phyloP scores from a whole-genome alignment of 30 jellyfish, hydroid and myxozoan species.

The Aurelia sp. region DNA sequence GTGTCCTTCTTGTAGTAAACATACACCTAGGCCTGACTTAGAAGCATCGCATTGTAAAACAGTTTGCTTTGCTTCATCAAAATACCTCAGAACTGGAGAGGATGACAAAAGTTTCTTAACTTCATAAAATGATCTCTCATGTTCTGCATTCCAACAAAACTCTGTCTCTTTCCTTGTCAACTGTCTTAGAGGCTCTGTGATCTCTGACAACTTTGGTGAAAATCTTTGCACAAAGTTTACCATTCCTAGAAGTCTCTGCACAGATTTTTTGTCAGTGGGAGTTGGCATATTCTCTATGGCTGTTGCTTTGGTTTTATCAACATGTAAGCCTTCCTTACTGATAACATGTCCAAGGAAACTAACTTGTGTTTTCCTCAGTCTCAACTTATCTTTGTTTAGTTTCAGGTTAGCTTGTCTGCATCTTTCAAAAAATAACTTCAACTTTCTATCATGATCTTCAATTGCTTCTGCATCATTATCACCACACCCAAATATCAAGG shows the following conservation, averaged over 20 bases:
- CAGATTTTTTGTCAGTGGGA: constrained; percentile 6
- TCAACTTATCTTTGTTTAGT: constrained; percentile 20
- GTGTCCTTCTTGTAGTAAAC: constrained; percentile 49
- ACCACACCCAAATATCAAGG: too few relatives aligned
- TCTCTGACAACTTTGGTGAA: constrained; percentile 6
- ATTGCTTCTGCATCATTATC: constrained; percentile 5
- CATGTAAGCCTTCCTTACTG: too few relatives aligned
- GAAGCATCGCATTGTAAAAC: constrained; percentile 53
- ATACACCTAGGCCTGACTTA: constrained; percentile 39
- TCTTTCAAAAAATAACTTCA: constrained; percentile 12
- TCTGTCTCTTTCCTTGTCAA: too few relatives aligned
- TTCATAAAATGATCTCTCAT: constrained; percentile 24
- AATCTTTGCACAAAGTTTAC: constrained; percentile 35
- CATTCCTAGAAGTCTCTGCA: constrained; percentile 52
- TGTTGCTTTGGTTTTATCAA: not conserved
- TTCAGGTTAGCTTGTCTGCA: constrained; percentile 7
- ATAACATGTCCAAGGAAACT: too few relatives aligned
- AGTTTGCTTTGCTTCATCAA: constrained; percentile 21
- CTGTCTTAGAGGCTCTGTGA: constrained; percentile 43
- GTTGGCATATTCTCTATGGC: constrained; percentile 27
- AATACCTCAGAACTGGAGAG: constrained; percentile 43
- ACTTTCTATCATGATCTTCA: constrained; percentile 32
- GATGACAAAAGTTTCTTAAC: constrained; percentile 9
- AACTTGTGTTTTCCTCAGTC: constrained; percentile 21
- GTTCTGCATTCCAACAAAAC: constrained; percentile 50